Base-by-base conservation (phyloP, 2,888 invertebrate species). In the Automeris io region DNA sequence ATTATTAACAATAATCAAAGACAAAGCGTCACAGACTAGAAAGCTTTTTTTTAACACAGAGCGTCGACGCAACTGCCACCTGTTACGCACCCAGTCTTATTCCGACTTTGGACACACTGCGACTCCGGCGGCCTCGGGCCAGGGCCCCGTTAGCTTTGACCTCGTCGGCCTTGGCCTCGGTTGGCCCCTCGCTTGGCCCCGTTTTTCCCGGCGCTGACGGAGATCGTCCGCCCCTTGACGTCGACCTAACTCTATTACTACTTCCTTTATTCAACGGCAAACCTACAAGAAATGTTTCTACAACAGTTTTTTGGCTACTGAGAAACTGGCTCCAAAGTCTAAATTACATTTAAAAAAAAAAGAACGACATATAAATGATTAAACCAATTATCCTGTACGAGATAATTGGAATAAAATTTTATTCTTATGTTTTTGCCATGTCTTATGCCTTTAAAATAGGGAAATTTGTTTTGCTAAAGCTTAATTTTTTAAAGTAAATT, bases 191-290 rank as follows among this genome's bases (percentile, higher is more conserved):
- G 43, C 46, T 53, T 35, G 61, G 53, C 61, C 59, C 71, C 42
- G 67, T 61, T 73, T 78, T 83, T 65, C 68, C 71, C 48, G 85
- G 79, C 51, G 74, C 86, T 42, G 82, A 82, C 41, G 85, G 83
- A 40, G 85, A 83, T 45, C 82, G 69, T 42, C 80, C 83, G 45
- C 82, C 83, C 54, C 83, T 73, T 47, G 88, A 79, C 45, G 87
- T 70, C 47, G 89, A 86, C 72, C 88, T 87, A 74, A 88, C 82
- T 65, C 89, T 88, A 82, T 82, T 85, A 82, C 88, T 87, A 74
- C 83, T 78, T 52, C 88, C 87, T 76, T 88, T 89, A 83, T 89
- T 89, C 81, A 90, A 90, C 85, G 90, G 88, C 78, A 90, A 89
- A 77, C 90, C 89, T 83, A 90, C 78, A 82, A 77, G 72, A 81